Percentiles rank a stretch among this genome's conserved stretches.
Conservation (phyloP, 2,113 vertebrate species). For the Platichthys stellatus region DNA sequence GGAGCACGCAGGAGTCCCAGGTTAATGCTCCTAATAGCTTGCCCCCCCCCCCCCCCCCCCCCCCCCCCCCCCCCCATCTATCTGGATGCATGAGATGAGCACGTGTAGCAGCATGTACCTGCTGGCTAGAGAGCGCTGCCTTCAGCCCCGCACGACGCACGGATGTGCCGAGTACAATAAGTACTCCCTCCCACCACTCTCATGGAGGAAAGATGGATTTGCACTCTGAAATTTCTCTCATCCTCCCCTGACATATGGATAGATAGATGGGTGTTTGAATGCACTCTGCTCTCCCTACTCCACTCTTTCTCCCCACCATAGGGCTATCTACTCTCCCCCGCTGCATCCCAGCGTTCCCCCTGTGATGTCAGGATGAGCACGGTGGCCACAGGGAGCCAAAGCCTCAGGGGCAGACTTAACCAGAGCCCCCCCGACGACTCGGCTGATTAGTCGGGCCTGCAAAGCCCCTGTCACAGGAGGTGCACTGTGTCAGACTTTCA, state of each 20-base stretch:
- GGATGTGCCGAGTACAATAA: slow-evolving; percentile 48
- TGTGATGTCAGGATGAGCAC: slow-evolving; percentile 47
- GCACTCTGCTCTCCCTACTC: background rate
- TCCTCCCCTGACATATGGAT: slow-evolving; percentile 46
- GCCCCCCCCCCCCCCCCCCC: slow-evolving; percentile 42
- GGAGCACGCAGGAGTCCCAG: slow-evolving; percentile 44
- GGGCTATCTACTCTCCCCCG: slow-evolving; percentile 9
- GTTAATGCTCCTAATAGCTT: slow-evolving; percentile 62
- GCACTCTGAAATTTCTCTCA: slow-evolving; percentile 42
- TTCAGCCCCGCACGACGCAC: slow-evolving; percentile 42
- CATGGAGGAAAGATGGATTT: slow-evolving; percentile 52
- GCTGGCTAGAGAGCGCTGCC: slow-evolving; percentile 52
- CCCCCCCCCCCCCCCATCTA: slow-evolving; percentile 48
- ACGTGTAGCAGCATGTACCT: slow-evolving; percentile 53
- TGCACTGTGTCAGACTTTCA: slow-evolving; percentile 43
- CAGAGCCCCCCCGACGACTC: slow-evolving; percentile 48
- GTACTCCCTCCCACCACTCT: slow-evolving; percentile 37
- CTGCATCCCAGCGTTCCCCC: slow-evolving; percentile 36
- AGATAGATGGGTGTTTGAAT: slow-evolving; percentile 34
- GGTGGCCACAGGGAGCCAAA: slow-evolving; percentile 48
- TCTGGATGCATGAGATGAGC: slow-evolving; percentile 52
- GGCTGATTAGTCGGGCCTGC: slow-evolving; percentile 57
- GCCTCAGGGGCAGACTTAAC: slow-evolving; percentile 61
- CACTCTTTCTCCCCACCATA: slow-evolving; percentile 21
- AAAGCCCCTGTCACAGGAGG: slow-evolving; percentile 68